Evolutionary conservation across 2,797 vertebrate genomes (phyloP), one percentile per base, ranked within the genome.

Genomic region (Poecilia wingei): DNA sequence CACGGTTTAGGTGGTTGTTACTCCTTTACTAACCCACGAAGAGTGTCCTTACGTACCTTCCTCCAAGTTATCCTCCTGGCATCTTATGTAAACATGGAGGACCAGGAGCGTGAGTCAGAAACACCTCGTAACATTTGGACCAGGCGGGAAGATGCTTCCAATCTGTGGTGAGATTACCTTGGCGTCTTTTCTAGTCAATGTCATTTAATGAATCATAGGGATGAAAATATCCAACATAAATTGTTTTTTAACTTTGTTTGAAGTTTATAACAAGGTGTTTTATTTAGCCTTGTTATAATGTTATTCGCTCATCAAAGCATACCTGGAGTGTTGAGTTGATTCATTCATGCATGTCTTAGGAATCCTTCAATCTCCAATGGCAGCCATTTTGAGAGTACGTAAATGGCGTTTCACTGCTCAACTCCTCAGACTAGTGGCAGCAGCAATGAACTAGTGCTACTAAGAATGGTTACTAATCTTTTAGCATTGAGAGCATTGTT

Each of bases 61-160:
- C 84, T 79, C 77, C 78, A 41, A 68, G 33, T 69, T 77, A 49
- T 76, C 83, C 80, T 81, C 79, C 3, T 75, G 22, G 70, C 72
- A 84, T 87, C 88, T 86, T 92, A 79, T 87, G 82, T 90, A 93
- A 92, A 93, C 89, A 89, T 13, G 3, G 83, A 0, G 75, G 77
- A 80, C 86, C 79, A 82, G 83, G 78, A 74, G 79, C 70, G 87
- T 70, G 64, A 87, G 84, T 83, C 90, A 81, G 75, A 80, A 80
- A 73, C 81, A 72, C 71, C 78, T 86, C 3, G 25, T 88, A 82
- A 90, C 91, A 93, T 94, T 93, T 79, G 87, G 86, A 82, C 79
- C 88, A 87, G 88, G 85, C 88, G 87, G 79, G 78, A 83, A 61
- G 36, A 84, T 61, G 77, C 74, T 77, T 66, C 77, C n/a, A 47